Conservation (phyloP, 2,888 invertebrate genomes). For the Ormyrus rosae region DNA sequence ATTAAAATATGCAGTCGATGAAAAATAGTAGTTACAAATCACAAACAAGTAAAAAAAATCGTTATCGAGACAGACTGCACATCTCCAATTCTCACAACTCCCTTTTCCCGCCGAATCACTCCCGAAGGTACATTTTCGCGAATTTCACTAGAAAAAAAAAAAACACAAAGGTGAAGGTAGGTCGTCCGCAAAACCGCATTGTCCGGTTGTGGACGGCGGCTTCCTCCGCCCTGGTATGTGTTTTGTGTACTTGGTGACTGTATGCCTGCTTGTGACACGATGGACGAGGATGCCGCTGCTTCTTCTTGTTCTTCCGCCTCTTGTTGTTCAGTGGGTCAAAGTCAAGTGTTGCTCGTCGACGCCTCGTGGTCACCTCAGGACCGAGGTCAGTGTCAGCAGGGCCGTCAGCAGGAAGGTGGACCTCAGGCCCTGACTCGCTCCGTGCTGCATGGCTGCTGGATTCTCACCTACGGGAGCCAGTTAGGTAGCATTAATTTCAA, state of each 20-base stretch:
- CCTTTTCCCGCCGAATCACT: background rate
- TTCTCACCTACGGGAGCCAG: constrained; percentile 71
- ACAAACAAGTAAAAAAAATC: too few species aligned
- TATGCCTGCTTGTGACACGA: background rate
- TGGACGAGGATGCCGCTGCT: background rate
- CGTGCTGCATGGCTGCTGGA: constrained; percentile 74
- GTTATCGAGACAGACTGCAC: too few species aligned
- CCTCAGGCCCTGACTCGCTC: constrained; percentile 63
- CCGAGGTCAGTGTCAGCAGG: constrained; percentile 65
- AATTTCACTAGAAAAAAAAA: constrained; percentile 8
- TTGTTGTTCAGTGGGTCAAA: constrained; percentile 35
- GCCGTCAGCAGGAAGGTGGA: constrained; percentile 66
- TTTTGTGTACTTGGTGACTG: background rate
- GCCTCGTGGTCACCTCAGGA: constrained; percentile 74
- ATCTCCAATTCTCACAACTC: background rate
- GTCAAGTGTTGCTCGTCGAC: constrained; percentile 52
- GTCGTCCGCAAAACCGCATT: background rate
- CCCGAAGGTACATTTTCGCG: background rate
- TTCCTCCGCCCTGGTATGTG: background rate
- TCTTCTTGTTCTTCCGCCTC: background rate
- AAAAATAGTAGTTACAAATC: too few species aligned
- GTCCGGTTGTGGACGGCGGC: background rate
- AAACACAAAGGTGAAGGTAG: constrained; percentile 9
- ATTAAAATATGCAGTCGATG: too few species aligned
- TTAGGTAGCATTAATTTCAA: background rate